Conservation (phyloP, 2,888 invertebrate genomes). For the Ochropleura leucogaster region DNA sequence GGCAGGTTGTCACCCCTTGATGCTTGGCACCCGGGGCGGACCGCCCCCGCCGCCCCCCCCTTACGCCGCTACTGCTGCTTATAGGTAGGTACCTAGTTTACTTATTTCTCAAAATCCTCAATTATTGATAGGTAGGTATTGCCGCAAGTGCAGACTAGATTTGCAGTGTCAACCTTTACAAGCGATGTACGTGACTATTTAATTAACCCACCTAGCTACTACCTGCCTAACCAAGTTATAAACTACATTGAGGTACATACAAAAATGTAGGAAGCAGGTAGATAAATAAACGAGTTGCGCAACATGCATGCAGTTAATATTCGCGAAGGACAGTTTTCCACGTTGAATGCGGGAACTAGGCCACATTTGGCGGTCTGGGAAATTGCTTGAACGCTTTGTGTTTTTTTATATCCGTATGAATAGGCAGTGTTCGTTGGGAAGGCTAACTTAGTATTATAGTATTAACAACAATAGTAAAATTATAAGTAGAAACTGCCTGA, state of each 20-base stretch:
- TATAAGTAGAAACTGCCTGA: conserved; percentile 23
- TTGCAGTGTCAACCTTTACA: not conserved
- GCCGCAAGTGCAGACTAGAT: not conserved
- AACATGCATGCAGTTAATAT: conserved; percentile 47
- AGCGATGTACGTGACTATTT: not conserved
- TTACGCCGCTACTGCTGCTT: too few relatives aligned
- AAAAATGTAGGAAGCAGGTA: conserved; percentile 39
- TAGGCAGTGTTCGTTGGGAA: conserved; percentile 26
- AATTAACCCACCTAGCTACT: not conserved
- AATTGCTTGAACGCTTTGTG: conserved; percentile 41
- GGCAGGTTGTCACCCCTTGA: too few relatives aligned
- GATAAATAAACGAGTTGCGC: conserved; percentile 24
- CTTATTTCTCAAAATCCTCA: not conserved
- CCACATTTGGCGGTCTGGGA: conserved; percentile 59
- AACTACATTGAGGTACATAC: not conserved
- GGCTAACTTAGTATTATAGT: conserved; percentile 28
- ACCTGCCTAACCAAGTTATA: not conserved
- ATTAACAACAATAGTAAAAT: conserved; percentile 30
- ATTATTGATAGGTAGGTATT: not conserved
- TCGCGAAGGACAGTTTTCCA: conserved; percentile 58
- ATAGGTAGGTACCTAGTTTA: not conserved
- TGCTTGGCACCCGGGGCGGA: too few relatives aligned
- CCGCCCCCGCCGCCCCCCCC: too few relatives aligned
- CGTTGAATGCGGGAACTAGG: conserved; percentile 65
- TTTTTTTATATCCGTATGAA: conserved; percentile 33